Base-by-base conservation (phyloP, 2,113 vertebrate species). In the Entelurus aequoreus region DNA sequence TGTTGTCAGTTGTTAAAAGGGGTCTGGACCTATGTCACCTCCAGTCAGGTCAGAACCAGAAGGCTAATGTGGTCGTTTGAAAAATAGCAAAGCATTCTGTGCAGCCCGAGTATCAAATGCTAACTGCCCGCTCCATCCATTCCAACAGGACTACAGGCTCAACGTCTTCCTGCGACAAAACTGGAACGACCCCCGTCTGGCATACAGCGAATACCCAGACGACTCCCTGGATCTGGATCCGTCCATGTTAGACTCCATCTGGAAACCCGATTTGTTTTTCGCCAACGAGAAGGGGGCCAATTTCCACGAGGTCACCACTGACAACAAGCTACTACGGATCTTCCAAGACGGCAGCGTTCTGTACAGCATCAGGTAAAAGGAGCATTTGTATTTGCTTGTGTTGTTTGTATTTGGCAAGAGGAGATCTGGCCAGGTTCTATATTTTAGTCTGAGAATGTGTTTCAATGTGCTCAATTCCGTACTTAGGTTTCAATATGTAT, bases 241-340 rank as follows among this genome's bases (percentile, higher is more conserved):
- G 8, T 96, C 95, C 71, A 97, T 96, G 93, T 79, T 97, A 1
- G 94, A 96, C 83, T 96, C 94, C 55, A 97, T 96, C 87, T 97
- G 94, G 94, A 97, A 96, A 82, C 95, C 94, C 5, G 94, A 97
- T 67, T 76, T 97, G 66, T 97, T 96, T 90, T 96, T 97, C 0
- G 94, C 94, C 76, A 97, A 97, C 0, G 94, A 98, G 79, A 98
- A 98, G 79, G 94, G 94, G 52, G 94, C 95, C 81, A 94, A 91
- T 72, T 98, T 98, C 88, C 94, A 98, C 0, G 94, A 94, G 76
- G 93, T 96, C 84, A 97, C 94, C 63, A 96, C 94, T 0, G 94
- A 95, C 85, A 97, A 98, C 90, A 98, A 98, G 84, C 87, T 98
- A 55, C 86, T 98, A 65, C 91, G 93, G 59, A 95, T 97, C 87